phyloP scores from a whole-genome alignment of 1,140 invertebrate species.

The Galleria mellonella region DNA sequence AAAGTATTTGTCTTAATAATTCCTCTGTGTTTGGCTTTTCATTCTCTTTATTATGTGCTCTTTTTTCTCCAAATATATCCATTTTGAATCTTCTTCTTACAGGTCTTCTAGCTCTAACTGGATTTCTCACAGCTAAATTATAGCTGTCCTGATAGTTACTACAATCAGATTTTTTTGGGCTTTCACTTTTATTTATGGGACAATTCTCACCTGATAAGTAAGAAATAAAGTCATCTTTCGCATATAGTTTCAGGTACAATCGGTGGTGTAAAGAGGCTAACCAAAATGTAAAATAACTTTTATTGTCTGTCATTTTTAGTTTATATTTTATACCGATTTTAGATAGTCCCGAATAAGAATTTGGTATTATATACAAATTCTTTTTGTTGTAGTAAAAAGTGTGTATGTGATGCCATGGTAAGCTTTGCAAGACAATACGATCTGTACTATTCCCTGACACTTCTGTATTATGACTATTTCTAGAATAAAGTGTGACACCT shows the following conservation, averaged over 20 bases:
- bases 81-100: slow-evolving; percentile 53
- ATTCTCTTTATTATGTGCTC: slow-evolving; percentile 81
- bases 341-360: slow-evolving; percentile 72
- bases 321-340: slow-evolving; percentile 82
- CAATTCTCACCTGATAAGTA: slow-evolving; percentile 79
- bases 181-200: slow-evolving; percentile 45
- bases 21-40: slow-evolving; percentile 76
- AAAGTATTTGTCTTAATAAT: slow-evolving; percentile 45
- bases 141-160: slow-evolving; percentile 73
- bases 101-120: slow-evolving; percentile 41
- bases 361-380: slow-evolving; percentile 78
- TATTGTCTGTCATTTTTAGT: slow-evolving; percentile 82
- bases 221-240: slow-evolving; percentile 81
- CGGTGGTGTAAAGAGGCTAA: slow-evolving; percentile 84
- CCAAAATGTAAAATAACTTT: slow-evolving; percentile 85
- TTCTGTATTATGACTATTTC: slow-evolving; percentile 54
- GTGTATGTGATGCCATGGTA: slow-evolving; percentile 82
- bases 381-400: slow-evolving; percentile 85
- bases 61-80: slow-evolving; percentile 70
- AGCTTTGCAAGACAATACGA: slow-evolving; percentile 64
- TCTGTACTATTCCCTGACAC: slow-evolving; percentile 39
- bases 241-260: slow-evolving; percentile 82
- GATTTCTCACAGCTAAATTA: slow-evolving; percentile 68
- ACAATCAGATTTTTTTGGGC: slow-evolving; percentile 46
- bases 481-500: slow-evolving; percentile 75